These are phyloP conservation scores for Lasioglossum leucozonium DNA, from an alignment of 2,888 invertebrate genomes.

Conservation along the genomic window DNA sequence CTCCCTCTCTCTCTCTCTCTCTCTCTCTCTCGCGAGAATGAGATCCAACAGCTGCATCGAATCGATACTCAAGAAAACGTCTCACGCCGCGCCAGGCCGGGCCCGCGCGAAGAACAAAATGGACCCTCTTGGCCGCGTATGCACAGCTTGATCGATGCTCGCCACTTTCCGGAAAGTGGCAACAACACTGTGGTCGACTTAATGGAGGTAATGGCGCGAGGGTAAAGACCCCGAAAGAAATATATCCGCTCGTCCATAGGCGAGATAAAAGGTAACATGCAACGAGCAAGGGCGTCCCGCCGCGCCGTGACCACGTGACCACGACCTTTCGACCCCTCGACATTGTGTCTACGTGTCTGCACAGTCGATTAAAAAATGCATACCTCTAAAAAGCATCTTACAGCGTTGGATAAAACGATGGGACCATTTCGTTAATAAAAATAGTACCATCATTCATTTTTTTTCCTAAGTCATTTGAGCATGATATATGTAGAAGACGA, in stretches of 20 bases:
- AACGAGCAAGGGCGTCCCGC: conserved; percentile 17
- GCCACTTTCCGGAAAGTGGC: conserved; percentile 37
- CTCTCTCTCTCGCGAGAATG: neutral
- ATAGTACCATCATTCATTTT: neutral
- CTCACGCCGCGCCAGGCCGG: neutral
- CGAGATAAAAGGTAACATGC: conserved; percentile 53
- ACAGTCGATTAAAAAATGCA: neutral
- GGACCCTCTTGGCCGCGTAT: conserved; percentile 13
- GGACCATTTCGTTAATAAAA: neutral
- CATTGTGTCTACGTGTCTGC: conserved; percentile 15
- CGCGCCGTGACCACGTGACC: neutral
- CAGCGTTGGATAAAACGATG: neutral
- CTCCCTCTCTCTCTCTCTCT: too few relatives aligned
- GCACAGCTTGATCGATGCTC: conserved; percentile 60
- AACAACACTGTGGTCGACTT: conserved; percentile 54
- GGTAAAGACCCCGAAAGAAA: conserved; percentile 55
- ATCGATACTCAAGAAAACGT: neutral
- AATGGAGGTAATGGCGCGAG: conserved; percentile 62
- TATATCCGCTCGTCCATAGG: conserved; percentile 40
- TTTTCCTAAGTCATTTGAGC: neutral
- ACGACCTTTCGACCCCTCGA: conserved; percentile 53
- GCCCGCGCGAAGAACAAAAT: conserved; percentile 10
- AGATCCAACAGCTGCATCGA: conserved; percentile 11
- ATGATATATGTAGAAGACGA: neutral
- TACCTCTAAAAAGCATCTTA: neutral